Percentiles rank a stretch among this genome's conserved stretches.
Conservation (phyloP, 2,888 invertebrate species). For the Erynnis tages region DNA sequence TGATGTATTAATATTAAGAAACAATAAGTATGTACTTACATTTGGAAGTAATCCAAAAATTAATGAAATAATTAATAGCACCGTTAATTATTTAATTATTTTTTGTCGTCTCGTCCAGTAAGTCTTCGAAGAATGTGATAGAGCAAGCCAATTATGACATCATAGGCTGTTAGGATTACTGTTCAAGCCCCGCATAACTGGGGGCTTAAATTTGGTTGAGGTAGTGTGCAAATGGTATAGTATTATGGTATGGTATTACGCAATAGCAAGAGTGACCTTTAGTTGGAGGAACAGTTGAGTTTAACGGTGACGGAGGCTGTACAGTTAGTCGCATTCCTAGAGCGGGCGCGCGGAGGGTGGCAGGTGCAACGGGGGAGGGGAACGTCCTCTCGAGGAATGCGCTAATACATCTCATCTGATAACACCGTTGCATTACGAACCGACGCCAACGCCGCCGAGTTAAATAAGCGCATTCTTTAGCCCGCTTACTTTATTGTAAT, state of each 20-base stretch:
- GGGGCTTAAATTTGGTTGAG: constrained; percentile 2
- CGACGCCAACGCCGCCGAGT: constrained; percentile 13
- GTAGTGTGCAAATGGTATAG: constrained; percentile 42
- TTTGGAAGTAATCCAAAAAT: not conserved
- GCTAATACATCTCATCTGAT: constrained; percentile 32
- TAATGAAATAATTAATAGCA: not conserved
- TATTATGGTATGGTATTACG: constrained; percentile 49
- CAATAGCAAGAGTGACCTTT: constrained; percentile 54
- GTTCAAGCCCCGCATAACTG: constrained; percentile 6
- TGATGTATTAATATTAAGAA: no score
- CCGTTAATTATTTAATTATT: no score
- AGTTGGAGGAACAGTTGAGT: constrained; percentile 58
- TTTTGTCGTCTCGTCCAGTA: no score
- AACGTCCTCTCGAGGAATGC: constrained; percentile 47
- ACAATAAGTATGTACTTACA: no score
- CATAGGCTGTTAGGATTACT: not conserved
- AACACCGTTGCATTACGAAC: constrained; percentile 26
- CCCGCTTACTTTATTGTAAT: constrained; percentile 14
- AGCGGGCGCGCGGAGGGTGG: constrained; percentile 49
- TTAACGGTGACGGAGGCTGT: constrained; percentile 72
- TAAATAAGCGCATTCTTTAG: constrained; percentile 22
- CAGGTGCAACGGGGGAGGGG: constrained; percentile 46
- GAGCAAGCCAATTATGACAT: not conserved
- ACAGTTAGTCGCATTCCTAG: constrained; percentile 76
- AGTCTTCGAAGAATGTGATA: no score